Evolutionary conservation across 2,888 invertebrate species (phyloP).

Genomic region (Xanthorhoe designata): DNA sequence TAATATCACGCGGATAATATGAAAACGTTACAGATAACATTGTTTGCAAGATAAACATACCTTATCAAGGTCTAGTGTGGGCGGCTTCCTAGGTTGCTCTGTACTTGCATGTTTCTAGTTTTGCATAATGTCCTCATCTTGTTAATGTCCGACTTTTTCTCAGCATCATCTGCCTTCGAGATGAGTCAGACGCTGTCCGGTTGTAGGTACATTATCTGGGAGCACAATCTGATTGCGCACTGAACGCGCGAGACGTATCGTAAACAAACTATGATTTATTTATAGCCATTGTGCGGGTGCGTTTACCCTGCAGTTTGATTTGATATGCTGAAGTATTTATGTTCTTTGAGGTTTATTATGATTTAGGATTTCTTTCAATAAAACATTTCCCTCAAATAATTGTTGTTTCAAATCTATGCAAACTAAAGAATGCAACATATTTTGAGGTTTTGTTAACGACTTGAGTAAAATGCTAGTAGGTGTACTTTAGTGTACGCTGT

Average conservation of each 20-base stretch:
- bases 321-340: neutral
- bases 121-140: neutral
- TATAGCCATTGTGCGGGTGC: conserved; percentile 30
- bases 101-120: neutral
- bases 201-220: neutral
- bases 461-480: no score
- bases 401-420: no score
- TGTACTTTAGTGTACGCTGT: no score
- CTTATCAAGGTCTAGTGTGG: conserved; percentile 2
- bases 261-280: conserved; percentile 41
- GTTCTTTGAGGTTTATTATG: neutral
- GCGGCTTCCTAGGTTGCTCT: conserved; percentile 3
- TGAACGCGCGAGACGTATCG: conserved; percentile 25
- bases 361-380: neutral
- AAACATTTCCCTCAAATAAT: no score
- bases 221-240: conserved; percentile 13
- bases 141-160: neutral
- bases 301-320: conserved; percentile 32
- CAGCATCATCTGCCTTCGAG: neutral
- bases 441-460: no score
- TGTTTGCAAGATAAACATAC: conserved; percentile 7
- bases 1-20: neutral
- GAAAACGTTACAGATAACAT: neutral
- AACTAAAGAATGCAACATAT: no score
- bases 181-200: neutral